phyloP scores from a whole-genome alignment of 1,140 invertebrate genomes.

The Schlechtendalia chinensis region DNA sequence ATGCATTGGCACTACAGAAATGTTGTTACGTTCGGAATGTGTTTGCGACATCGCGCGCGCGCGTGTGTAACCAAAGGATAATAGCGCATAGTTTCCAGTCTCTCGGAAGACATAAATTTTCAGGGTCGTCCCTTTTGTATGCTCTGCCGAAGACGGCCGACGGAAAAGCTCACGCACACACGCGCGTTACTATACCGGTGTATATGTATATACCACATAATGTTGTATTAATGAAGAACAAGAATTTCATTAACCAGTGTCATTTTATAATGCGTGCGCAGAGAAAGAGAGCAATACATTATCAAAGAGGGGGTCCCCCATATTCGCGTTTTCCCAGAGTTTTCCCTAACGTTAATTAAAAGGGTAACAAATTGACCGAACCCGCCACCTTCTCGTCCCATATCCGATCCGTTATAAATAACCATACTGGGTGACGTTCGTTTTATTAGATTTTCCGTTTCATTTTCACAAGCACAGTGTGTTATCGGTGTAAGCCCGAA shows the following conservation, averaged over 20 bases:
- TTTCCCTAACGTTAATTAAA: constrained; percentile 47
- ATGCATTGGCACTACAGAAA: constrained; percentile 30
- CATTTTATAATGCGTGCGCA: constrained; percentile 43
- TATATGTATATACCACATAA: constrained; percentile 24
- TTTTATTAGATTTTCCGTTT: constrained; percentile 46
- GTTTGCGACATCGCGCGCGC: background rate
- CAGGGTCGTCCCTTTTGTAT: constrained; percentile 47
- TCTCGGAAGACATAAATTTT: constrained; percentile 49
- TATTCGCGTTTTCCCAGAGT: constrained; percentile 41
- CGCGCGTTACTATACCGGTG: background rate
- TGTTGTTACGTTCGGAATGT: constrained; percentile 38
- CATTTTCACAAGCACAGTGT: constrained; percentile 12
- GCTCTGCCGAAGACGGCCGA: constrained; percentile 24
- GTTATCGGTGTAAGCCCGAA: constrained; percentile 12
- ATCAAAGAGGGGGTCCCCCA: constrained; percentile 48
- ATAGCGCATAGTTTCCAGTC: constrained; percentile 47
- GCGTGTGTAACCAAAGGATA: constrained; percentile 41
- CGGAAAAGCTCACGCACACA: background rate
- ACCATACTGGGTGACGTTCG: constrained; percentile 28
- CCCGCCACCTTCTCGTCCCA: constrained; percentile 9
- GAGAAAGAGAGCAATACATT: constrained; percentile 33
- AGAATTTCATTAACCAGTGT: constrained; percentile 50
- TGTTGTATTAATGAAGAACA: constrained; percentile 49
- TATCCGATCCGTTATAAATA: constrained; percentile 43
- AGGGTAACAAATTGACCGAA: constrained; percentile 48